Evolutionary conservation across 2,113 vertebrate species (phyloP), one percentile per base, ranked within the genome.

Genomic region (Dunckerocampus dactyliophorus): DNA sequence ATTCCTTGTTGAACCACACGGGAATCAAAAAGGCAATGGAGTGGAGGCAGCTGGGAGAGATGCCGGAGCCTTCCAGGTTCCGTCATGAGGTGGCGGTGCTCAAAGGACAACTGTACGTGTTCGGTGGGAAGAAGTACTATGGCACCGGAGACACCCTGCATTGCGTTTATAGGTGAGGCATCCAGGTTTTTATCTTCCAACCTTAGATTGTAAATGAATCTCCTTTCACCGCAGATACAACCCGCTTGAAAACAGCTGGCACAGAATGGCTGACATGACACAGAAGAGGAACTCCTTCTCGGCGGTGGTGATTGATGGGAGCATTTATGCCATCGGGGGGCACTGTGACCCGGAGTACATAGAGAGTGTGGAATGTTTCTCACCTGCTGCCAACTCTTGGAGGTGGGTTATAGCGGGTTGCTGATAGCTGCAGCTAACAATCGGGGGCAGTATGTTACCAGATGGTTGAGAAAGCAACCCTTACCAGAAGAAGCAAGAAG

Each of bases 101-200:
- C 51, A 83, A 79, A 24, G 92, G 87, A 55, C 63, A 69, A 42
- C 89, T 97, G 54, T 97, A 95, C 0, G 14, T 97, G 60, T 87
- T 93, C 57, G 95, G 95, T 17, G 95, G 95, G 31, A 93, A 94
- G 59, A 90, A 86, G 71, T 96, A 93, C 85, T 95, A 95, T 0
- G 90, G 93, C 8, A 71, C 59, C 21, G 14, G 15, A 9, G 93
- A 92, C 80, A 91, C 79, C 1, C 78, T 96, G 81, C 81, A 88
- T 61, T 93, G 90, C 1, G 91, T 91, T 67, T 92, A 90, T 82
- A 94, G 92, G 94, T 96, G 78, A 87, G 62, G 46, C 2, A 46
- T 57, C n/a, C 9, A 43, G 3, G 13, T 20, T 39, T 42, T 58
- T 19, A 4, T 42, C 19, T 49, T 6, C 46, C 15, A 21, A 13